A percentile compares a stretch with the other conserved stretches of the same genome.
These are phyloP conservation scores for Ahaetulla prasina DNA, from an alignment of 2,113 vertebrate genomes.

Conservation along the genomic window DNA sequence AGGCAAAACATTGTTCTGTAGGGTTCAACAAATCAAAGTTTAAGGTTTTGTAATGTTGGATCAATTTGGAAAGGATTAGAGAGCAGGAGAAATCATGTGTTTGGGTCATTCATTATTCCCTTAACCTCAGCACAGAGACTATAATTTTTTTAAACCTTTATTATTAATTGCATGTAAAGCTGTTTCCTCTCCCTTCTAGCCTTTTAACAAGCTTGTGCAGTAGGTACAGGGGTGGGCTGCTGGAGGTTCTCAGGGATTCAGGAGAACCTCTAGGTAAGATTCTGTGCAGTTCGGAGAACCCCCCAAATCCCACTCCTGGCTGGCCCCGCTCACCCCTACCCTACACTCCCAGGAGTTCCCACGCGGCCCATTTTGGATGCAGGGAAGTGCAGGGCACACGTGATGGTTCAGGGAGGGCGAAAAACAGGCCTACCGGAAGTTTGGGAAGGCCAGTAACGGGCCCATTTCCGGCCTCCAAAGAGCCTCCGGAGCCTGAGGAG, in stretches of 20 bases:
- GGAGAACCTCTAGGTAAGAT: too few species aligned
- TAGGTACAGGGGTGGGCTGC: background rate
- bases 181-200: background rate
- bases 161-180: background rate
- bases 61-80: background rate
- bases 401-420: too few species aligned
- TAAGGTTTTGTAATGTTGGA: constrained; percentile 41
- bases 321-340: rapidly evolving
- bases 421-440: too few species aligned
- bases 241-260: too few species aligned
- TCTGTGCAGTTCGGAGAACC: too few species aligned
- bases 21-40: constrained; percentile 27
- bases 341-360: too few species aligned
- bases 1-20: constrained; percentile 33
- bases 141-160: background rate
- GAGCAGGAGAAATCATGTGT: background rate
- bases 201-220: background rate
- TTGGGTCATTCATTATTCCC: background rate
- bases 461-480: too few species aligned
- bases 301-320: too few species aligned
- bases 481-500: too few species aligned
- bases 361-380: too few species aligned
- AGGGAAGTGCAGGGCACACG: too few species aligned
- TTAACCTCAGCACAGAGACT: background rate
- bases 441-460: too few species aligned